These are phyloP conservation scores for Metridium senile DNA, from an alignment of 92 coral and sea anemone species.

Conservation along the genomic window DNA sequence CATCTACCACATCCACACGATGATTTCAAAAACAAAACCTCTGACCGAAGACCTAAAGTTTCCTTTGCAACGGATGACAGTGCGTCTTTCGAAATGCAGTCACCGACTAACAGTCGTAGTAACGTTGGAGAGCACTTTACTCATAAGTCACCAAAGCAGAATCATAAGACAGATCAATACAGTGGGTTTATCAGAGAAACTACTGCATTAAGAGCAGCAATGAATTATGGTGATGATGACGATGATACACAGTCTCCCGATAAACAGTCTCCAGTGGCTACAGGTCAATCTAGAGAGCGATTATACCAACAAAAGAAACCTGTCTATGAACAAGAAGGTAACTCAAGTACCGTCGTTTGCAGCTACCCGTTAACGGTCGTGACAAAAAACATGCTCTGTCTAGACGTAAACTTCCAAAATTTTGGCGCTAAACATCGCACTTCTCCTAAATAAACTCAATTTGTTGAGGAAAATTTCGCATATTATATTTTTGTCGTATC, in stretches of 20 bases:
- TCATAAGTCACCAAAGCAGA: constrained; percentile 6
- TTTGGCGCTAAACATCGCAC: no score
- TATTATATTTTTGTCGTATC: no score
- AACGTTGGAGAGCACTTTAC: background rate
- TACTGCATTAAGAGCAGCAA: constrained; percentile 86
- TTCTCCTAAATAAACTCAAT: no score
- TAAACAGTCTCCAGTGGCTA: background rate
- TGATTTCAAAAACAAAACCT: background rate
- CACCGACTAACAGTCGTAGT: background rate
- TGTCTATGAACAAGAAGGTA: background rate
- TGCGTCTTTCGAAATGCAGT: constrained; percentile 50
- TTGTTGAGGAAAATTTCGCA: no score
- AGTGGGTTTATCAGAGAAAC: constrained; percentile 84
- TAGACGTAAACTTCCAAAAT: no score
- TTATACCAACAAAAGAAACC: background rate
- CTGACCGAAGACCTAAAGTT: constrained; percentile 33
- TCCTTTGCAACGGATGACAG: constrained; percentile 66
- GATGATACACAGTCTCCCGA: constrained; percentile 8
- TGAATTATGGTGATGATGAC: constrained; percentile 73
- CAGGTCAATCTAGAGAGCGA: constrained; percentile 10
- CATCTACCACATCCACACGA: constrained; percentile 22
- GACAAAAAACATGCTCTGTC: no score
- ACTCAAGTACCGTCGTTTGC: no score
- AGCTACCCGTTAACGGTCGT: no score
- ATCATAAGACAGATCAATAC: constrained; percentile 9